These are phyloP conservation scores for Pyrgilauda ruficollis DNA, from an alignment of 2,113 vertebrate genomes.

Conservation along the genomic window DNA sequence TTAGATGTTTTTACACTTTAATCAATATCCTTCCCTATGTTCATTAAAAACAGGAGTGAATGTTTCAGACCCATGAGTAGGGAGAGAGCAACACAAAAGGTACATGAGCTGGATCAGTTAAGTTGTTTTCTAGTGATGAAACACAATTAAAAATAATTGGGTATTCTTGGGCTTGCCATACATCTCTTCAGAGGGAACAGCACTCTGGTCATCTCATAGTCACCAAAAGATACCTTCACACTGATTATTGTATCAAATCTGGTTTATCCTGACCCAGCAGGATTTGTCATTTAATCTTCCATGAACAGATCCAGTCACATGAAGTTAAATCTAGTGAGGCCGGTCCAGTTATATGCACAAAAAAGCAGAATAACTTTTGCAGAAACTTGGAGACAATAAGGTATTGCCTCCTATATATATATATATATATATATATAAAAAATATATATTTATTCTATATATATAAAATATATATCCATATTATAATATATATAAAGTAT, in stretches of 20 bases:
- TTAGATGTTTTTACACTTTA: background rate
- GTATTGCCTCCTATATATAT: background rate
- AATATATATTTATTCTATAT: too few relatives aligned
- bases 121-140: conserved; percentile 34
- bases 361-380: background rate
- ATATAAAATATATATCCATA: too few relatives aligned
- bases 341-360: background rate
- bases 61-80: conserved; percentile 17
- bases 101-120: conserved; percentile 21
- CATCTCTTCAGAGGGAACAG: conserved; percentile 20
- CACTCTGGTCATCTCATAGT: conserved; percentile 1
- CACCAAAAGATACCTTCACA: background rate
- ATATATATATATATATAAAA: too few relatives aligned
- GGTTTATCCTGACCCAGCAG: conserved; percentile 1
- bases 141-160: conserved; percentile 51
- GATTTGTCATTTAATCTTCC: conserved; percentile 46
- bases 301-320: background rate
- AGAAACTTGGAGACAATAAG: background rate
- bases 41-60: conserved; percentile 42
- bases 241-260: conserved; percentile 18
- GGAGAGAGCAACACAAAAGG: conserved; percentile 18
- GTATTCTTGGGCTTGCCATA: conserved; percentile 40
- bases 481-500: too few relatives aligned
- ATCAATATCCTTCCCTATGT: background rate
- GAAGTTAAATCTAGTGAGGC: background rate